Percentiles rank a stretch among this genome's conserved stretches.
These are phyloP conservation scores for Syrista parreyssii DNA, from an alignment of 2,888 invertebrate genomes.

Conservation along the genomic window DNA sequence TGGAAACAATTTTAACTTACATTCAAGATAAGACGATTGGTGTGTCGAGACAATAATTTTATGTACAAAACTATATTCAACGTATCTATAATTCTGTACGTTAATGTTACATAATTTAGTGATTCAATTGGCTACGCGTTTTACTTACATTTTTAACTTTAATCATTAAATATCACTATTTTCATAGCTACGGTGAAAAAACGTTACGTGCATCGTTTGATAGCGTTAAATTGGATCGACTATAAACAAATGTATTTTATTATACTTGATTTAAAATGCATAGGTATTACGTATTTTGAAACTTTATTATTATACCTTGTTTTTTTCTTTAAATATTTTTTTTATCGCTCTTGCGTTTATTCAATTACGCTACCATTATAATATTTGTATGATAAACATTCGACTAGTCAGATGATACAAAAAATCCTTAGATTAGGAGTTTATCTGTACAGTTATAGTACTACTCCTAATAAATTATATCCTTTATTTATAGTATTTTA, in stretches of 20 bases:
- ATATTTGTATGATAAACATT: slow-evolving; percentile 8
- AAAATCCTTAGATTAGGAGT: slow-evolving; percentile 29
- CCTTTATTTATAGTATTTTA: slow-evolving; percentile 7
- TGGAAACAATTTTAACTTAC: slow-evolving; percentile 44
- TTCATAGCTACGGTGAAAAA: too few species aligned
- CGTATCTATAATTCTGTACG: slow-evolving; percentile 32
- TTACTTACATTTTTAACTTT: slow-evolving; percentile 15
- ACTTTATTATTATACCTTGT: slow-evolving; percentile 2
- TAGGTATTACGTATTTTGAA: not conserved
- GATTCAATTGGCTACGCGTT: slow-evolving; percentile 11
- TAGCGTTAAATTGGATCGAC: not conserved
- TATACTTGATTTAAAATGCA: slow-evolving; percentile 16
- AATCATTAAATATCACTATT: not conserved
- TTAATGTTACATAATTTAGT: slow-evolving; percentile 18
- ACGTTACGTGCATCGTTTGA: too few species aligned
- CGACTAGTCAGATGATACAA: slow-evolving; percentile 34
- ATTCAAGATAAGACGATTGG: slow-evolving; percentile 35
- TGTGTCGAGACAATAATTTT: slow-evolving; percentile 18
- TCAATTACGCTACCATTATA: not conserved
- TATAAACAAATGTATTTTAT: slow-evolving; percentile 7
- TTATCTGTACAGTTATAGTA: slow-evolving; percentile 29
- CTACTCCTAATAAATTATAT: slow-evolving; percentile 16
- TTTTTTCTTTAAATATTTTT: not conserved
- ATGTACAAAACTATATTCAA: slow-evolving; percentile 37
- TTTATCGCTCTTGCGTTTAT: not conserved